Evolutionary conservation across 2,797 vertebrate genomes (phyloP), one percentile per base, ranked within the genome.

Genomic region (Hybognathus amarus): DNA sequence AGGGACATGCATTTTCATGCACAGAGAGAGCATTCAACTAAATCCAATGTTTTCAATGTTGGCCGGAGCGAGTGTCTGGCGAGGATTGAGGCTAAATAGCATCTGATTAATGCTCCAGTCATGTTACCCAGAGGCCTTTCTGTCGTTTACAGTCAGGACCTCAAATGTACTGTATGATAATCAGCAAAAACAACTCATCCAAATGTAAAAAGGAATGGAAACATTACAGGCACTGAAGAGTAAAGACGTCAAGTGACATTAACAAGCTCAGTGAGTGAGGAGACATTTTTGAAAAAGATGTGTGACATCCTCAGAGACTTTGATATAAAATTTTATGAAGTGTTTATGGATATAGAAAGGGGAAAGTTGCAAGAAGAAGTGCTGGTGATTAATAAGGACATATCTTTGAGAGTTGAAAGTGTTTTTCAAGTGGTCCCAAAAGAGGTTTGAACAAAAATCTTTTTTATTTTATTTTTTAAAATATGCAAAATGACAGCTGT

Each of bases 141-240:
- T n/a, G 30, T 17, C 30, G 11, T 45, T 40, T 40, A 78, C 54
- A 24, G 54, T 77, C 13, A 61, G 10, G 75, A 73, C 17, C 64
- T 71, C 47, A 83, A 66, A 17, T 40, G 78, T 13, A 15, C 42
- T 45, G 42, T 54, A 74, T 75, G 50, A 38, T 36, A 85, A 78
- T 54, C 36, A 68, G 36, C n/a, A 66, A 45, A 75, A 50, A 76
- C 47, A 66, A 61, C 61, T 42, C 18, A 18, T 67, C 15, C 42
- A 74, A 42, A 17, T 61, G 68, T 50, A 50, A 73, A 50, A 70
- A 12, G 12, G 40, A 63, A 12, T 50, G 15, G 33, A 70, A 64
- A 82, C 30, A 70, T 59, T 63, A 64, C 18, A 33, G 24, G 18
- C 42, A 33, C 63, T 52, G 22, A 24, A 47, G 40, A 77, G 40